Percentiles rank a stretch among this genome's conserved stretches.
Conservation (phyloP, 2,113 vertebrate genomes). For the Pteropus alecto region DNA sequence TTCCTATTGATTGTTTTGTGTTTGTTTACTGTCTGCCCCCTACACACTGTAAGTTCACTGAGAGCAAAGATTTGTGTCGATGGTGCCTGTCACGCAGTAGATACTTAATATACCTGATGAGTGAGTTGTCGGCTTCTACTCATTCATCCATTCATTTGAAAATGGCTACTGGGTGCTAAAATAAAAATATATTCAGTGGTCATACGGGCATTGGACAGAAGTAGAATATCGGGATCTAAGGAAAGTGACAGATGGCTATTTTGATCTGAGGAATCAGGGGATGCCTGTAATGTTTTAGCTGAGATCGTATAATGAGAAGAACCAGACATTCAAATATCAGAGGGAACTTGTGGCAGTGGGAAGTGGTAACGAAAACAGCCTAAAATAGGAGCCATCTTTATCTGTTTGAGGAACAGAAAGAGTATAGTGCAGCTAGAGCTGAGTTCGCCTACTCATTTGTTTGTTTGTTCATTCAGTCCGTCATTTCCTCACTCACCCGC, state of each 20-base stretch:
- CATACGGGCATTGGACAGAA: background rate
- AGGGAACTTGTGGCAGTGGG: background rate
- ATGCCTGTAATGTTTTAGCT: background rate
- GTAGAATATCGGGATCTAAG: fast-evolving
- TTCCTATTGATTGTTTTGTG: too few relatives aligned
- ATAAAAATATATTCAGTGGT: background rate
- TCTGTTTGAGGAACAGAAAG: background rate
- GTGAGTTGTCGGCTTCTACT: too few relatives aligned
- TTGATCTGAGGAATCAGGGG: background rate
- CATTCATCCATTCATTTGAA: background rate
- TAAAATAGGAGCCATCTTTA: background rate
- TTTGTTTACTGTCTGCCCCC: background rate
- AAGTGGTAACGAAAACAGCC: background rate
- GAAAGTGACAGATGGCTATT: background rate
- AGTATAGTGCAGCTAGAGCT: fast-evolving
- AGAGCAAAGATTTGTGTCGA: background rate
- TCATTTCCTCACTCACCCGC: background rate
- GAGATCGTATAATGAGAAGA: background rate
- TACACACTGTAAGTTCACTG: too few relatives aligned
- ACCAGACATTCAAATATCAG: background rate
- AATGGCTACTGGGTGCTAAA: background rate
- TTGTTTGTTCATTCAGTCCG: background rate
- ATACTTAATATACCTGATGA: background rate
- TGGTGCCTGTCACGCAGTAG: background rate
- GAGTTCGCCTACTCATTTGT: fast-evolving